phyloP scores from a whole-genome alignment of 92 coral and sea anemone species.

The Heteractis magnifica region DNA sequence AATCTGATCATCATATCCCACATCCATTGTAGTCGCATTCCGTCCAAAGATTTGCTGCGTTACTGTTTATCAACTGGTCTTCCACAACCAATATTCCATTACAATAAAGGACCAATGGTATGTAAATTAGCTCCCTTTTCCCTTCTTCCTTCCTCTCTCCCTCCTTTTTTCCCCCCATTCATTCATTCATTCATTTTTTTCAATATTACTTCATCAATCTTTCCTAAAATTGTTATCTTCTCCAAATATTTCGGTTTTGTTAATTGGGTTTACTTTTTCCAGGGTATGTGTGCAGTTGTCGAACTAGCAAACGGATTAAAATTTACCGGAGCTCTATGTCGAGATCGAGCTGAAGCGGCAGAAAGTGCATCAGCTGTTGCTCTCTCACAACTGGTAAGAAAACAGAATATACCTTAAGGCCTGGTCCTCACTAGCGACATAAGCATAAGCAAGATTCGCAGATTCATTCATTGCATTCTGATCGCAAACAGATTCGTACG shows the following conservation, averaged over 20 bases:
- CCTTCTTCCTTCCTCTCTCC: not conserved
- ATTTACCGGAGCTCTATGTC: constrained; percentile 54
- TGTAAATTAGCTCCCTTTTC: not conserved
- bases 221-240: no score
- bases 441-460: no score
- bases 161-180: not conserved
- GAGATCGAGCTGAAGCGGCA: constrained; percentile 65
- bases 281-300: constrained; percentile 69
- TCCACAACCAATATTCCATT: constrained; percentile 54
- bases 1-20: not conserved
- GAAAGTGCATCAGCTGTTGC: constrained; percentile 92
- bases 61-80: constrained; percentile 65
- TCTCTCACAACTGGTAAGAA: constrained; percentile 66
- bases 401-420: not conserved
- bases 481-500: no score
- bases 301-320: constrained; percentile 70
- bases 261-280: not conserved
- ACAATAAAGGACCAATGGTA: constrained; percentile 49
- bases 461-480: no score
- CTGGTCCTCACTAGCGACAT: no score
- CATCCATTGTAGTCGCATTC: constrained; percentile 34
- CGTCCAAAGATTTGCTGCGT: constrained; percentile 41
- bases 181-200: not conserved
- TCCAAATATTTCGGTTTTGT: no score
- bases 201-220: not conserved